Percentiles rank a stretch among this genome's conserved stretches.
Conservation (phyloP, 2,113 vertebrate genomes). For the Syrmaticus mikado region DNA sequence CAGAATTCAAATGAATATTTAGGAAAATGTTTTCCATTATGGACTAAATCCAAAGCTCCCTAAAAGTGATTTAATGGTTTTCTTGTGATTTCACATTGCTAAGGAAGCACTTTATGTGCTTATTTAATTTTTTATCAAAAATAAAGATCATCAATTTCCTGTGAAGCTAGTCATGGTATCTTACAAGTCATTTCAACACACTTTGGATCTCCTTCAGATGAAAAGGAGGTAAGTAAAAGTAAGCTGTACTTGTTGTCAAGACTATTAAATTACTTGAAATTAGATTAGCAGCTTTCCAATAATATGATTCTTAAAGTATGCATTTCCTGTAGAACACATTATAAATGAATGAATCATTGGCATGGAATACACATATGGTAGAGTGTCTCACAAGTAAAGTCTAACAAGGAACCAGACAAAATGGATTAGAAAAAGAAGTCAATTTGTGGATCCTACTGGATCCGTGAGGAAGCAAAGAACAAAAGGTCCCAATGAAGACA, state of each 20-base stretch:
- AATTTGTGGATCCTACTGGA: not conserved
- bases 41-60: not conserved
- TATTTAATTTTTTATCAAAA: not conserved
- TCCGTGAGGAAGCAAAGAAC: accelerated
- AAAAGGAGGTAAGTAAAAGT: not conserved
- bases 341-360: not conserved
- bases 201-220: not conserved
- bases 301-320: not conserved
- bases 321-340: not conserved
- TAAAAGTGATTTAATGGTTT: not conserved
- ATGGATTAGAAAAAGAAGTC: not conserved
- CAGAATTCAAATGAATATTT: not conserved
- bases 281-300: not conserved
- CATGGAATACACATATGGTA: not conserved
- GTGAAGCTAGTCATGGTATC: not conserved
- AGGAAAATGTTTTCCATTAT: not conserved
- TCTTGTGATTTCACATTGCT: not conserved
- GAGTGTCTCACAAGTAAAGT: not conserved
- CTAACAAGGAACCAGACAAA: not conserved
- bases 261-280: not conserved
- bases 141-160: not conserved
- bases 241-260: not conserved
- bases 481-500: not conserved
- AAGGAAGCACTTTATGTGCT: not conserved
- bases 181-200: not conserved